phyloP scores from a whole-genome alignment of 2,113 vertebrate genomes.

The Petaurus breviceps region DNA sequence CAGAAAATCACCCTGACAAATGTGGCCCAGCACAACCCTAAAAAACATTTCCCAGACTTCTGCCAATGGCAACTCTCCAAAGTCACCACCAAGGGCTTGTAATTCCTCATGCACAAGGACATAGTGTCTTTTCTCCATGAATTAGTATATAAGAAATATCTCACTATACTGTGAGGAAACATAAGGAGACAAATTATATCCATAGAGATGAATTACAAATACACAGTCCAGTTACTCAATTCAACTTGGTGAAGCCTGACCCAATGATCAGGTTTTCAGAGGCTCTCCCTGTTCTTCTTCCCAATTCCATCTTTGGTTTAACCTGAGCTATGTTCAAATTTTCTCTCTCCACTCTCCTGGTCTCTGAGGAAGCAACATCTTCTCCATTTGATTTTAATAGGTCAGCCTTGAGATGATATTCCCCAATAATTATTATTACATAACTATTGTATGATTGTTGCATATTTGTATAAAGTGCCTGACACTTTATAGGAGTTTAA shows the following conservation, averaged over 20 bases:
- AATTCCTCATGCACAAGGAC: background rate
- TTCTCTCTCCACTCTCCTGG: background rate
- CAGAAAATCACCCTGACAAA: background rate
- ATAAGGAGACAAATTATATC: background rate
- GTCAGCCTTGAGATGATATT: background rate
- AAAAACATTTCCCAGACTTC: background rate
- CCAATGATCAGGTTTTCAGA: no score
- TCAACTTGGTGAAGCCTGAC: background rate
- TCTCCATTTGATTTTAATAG: background rate
- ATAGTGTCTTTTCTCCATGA: background rate
- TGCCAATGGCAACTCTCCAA: background rate
- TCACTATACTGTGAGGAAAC: background rate
- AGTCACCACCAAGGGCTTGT: background rate
- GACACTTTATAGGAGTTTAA: background rate
- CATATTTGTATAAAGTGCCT: background rate
- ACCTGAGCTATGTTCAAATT: background rate
- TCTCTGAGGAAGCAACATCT: background rate
- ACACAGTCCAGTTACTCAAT: background rate
- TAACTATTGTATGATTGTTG: background rate
- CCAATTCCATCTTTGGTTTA: background rate
- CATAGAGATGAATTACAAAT: background rate
- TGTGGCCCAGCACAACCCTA: background rate
- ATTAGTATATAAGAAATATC: background rate
- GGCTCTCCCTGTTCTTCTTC: background rate
- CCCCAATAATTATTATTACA: background rate